Evolutionary conservation across 1,140 invertebrate genomes (phyloP).

Genomic region (Drosophila nigromelanica): DNA sequence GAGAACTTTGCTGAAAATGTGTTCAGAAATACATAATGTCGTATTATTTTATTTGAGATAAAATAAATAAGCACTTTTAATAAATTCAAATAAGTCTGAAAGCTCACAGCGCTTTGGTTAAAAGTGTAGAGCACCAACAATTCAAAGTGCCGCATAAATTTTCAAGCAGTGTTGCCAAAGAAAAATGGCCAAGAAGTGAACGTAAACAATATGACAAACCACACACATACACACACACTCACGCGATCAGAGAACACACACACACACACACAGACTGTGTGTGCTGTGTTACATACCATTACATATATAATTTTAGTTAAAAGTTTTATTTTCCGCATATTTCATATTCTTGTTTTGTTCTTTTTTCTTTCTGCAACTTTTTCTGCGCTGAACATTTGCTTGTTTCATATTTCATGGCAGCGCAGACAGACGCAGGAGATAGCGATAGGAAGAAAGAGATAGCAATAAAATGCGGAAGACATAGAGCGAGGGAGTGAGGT

Average conservation of each 20-base stretch:
- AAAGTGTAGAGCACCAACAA: conserved; percentile 51
- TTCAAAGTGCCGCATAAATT: conserved; percentile 39
- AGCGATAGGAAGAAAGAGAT: conserved; percentile 17
- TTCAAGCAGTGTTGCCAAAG: conserved; percentile 35
- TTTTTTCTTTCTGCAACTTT: conserved; percentile 61
- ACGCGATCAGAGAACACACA: not conserved
- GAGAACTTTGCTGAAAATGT: not conserved
- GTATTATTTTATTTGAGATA: too few relatives aligned
- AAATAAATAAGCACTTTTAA: too few relatives aligned
- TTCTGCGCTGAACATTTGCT: conserved; percentile 63
- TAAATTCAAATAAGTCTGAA: not conserved
- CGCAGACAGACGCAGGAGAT: conserved; percentile 46
- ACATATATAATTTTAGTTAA: conserved; percentile 82
- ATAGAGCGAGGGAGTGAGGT: not conserved
- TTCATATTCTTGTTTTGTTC: conserved; percentile 66
- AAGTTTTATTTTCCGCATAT: conserved; percentile 81
- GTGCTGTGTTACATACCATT: conserved; percentile 43
- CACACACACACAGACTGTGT: conserved; percentile 10
- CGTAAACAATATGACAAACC: conserved; percentile 75
- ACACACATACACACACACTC: conserved; percentile 36
- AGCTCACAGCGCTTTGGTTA: not conserved
- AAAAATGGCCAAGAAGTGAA: conserved; percentile 68
- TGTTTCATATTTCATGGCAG: conserved; percentile 75
- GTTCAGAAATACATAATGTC: too few relatives aligned
- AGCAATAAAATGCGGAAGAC: conserved; percentile 6